Evolutionary conservation across 2,888 invertebrate species (phyloP), one percentile per base, ranked within the genome.

Genomic region (Catocala nupta): DNA sequence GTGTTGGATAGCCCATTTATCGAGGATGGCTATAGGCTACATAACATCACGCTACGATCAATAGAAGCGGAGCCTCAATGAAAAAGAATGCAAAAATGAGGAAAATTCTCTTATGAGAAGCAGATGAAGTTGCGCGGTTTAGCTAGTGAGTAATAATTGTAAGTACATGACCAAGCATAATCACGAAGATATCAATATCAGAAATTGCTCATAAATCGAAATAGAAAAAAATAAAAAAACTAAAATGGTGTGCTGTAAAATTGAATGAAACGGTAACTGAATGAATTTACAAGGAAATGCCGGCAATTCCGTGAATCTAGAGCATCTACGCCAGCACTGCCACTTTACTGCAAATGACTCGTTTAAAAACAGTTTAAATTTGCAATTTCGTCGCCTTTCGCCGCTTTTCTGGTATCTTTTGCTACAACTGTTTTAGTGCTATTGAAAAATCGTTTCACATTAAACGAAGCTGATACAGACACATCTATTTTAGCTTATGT

Each of bases 301-400:
- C 58, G 44, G 68, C 64, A 48, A 68, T 71, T 62, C 58, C 63
- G 63, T 44, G 52, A 55, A 71, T 71, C 71, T 49, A 65, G 53
- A 36, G 49, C 54, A 55, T 56, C 53, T 45, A 65, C 45, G 54
- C 39, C 16, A 42, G 51, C 45, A 12, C 5, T 44, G 50, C 54
- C 60, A 74, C 56, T 77, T 50, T 42, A 36, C 51, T 8, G 39
- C 50, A 36, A 74, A 76, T 52, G 63, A 61, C 60, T 74, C 73
- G 66, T 71, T 78, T 77, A 77, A 69, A 71, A 73, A 68, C 77
- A 70, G 67, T 79, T 82, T 81, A 74, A 78, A 77, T 83, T 81
- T 80, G 74, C 80, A 80, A 80, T 83, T 77, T 75, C 49, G 56
- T 68, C 59, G 65, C 70, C 55, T 50, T 65, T 66, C 52, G 48